Evolutionary conservation across 2,113 vertebrate genomes (phyloP).

Genomic region (Propithecus coquereli): DNA sequence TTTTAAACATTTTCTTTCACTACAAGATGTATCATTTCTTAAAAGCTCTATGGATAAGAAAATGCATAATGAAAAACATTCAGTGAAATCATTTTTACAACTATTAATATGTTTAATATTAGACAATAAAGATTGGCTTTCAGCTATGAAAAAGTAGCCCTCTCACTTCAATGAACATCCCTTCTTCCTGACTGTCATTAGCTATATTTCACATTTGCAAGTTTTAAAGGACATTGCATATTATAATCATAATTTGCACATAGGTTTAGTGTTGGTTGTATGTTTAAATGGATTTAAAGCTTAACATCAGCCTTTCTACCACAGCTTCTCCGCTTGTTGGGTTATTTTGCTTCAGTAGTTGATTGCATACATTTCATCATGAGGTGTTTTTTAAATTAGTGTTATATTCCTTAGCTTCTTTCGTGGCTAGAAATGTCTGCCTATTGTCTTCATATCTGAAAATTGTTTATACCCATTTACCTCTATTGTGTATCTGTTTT

Average conservation of each 20-base stretch:
- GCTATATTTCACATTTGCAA: neutral
- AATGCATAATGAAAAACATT: neutral
- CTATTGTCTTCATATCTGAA: neutral
- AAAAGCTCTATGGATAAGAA: neutral
- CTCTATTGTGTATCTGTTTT: neutral
- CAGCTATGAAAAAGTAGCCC: neutral
- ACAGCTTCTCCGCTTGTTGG: neutral
- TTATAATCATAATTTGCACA: neutral
- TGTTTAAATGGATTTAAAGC: neutral
- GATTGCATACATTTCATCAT: neutral
- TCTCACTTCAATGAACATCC: neutral
- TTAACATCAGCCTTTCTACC: neutral
- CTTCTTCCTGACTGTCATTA: neutral
- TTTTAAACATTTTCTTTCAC: neutral
- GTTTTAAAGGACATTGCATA: neutral
- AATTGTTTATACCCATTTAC: neutral
- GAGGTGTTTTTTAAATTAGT: neutral
- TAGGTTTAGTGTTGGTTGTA: neutral
- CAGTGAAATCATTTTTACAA: neutral
- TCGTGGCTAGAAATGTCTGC: neutral
- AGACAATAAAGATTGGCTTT: neutral
- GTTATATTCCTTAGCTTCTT: neutral
- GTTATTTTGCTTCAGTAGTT: neutral
- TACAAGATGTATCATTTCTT: neutral
- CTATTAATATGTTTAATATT: no score